phyloP scores from a whole-genome alignment of 2,797 vertebrate genomes.

The Amblyopsis hoosieri region DNA sequence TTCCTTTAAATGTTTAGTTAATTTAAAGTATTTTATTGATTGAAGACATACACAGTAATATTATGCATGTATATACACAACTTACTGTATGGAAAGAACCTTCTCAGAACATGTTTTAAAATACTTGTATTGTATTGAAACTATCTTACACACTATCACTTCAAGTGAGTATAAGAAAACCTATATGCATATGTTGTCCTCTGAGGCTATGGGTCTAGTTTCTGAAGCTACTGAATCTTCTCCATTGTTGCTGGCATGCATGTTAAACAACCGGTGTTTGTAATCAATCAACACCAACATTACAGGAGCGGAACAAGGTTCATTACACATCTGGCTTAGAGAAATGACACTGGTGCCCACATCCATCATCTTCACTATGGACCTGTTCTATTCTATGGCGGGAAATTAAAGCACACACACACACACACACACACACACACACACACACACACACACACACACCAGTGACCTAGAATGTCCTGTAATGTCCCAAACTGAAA shows the following conservation, averaged over 20 bases:
- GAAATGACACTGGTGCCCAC: slow-evolving; percentile 47
- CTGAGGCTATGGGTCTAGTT: slow-evolving; percentile 27
- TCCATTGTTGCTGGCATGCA: slow-evolving; percentile 50
- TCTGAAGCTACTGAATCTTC: slow-evolving; percentile 24
- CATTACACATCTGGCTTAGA: slow-evolving; percentile 69
- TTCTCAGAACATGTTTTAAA: not conserved
- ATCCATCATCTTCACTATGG: slow-evolving; percentile 62
- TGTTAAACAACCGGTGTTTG: slow-evolving; percentile 68
- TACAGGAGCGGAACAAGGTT: slow-evolving; percentile 62
- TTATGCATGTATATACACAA: no score
- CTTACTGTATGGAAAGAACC: no score
- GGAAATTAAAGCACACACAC: slow-evolving; percentile 2
- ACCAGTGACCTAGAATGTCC: not conserved
- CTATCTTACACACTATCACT: no score
- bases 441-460: slow-evolving; percentile 14
- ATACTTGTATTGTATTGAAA: no score
- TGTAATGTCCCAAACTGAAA: slow-evolving; percentile 24
- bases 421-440: slow-evolving; percentile 30
- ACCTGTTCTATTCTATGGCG: slow-evolving; percentile 12
- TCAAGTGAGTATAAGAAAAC: no score
- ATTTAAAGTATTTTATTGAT: no score
- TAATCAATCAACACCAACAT: slow-evolving; percentile 71
- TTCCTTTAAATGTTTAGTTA: no score
- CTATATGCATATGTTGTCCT: not conserved
- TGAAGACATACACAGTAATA: no score